These are phyloP conservation scores for Zoroaster sp. DNA, from an alignment of 53 echinoderm and acorn worm species.

Conservation along the genomic window DNA sequence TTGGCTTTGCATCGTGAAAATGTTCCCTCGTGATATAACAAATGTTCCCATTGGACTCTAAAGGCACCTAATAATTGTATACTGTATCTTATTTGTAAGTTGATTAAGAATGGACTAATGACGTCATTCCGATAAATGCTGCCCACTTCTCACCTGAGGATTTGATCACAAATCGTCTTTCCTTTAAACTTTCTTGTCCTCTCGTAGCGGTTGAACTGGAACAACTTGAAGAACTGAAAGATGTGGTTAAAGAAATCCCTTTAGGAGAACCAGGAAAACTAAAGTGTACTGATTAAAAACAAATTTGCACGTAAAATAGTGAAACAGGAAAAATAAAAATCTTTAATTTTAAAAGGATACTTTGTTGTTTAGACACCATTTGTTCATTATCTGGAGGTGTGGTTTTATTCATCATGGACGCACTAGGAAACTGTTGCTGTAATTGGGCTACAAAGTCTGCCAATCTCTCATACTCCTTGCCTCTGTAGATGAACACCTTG, in stretches of 20 bases:
- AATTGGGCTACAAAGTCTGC: conserved; percentile 95
- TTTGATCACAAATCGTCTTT: conserved; percentile 95
- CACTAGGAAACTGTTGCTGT: conserved; percentile 91
- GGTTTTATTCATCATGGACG: conserved; percentile 89
- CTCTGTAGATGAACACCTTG: conserved; percentile 93
- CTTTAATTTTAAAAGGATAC: conserved; percentile 78
- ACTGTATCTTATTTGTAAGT: too few species aligned
- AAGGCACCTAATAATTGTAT: too few species aligned
- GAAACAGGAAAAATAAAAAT: not conserved
- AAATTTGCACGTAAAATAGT: too few species aligned
- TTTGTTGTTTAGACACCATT: conserved; percentile 76
- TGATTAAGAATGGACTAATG: too few species aligned
- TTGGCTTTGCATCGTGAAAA: too few species aligned
- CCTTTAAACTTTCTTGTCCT: conserved; percentile 79
- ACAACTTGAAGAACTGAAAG: conserved; percentile 85
- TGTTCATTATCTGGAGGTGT: conserved; percentile 87
- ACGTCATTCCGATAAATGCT: too few species aligned
- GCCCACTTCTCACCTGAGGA: conserved; percentile 85
- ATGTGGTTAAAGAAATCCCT: conserved; percentile 33
- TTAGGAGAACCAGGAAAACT: too few species aligned
- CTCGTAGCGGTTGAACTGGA: conserved; percentile 87
- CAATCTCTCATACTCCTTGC: conserved; percentile 96
- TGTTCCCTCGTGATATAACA: too few species aligned
- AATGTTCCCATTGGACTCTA: too few species aligned
- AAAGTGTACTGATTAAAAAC: too few species aligned